These are phyloP conservation scores for Protodeltote pygarga DNA, from an alignment of 2,888 invertebrate genomes.

Conservation along the genomic window DNA sequence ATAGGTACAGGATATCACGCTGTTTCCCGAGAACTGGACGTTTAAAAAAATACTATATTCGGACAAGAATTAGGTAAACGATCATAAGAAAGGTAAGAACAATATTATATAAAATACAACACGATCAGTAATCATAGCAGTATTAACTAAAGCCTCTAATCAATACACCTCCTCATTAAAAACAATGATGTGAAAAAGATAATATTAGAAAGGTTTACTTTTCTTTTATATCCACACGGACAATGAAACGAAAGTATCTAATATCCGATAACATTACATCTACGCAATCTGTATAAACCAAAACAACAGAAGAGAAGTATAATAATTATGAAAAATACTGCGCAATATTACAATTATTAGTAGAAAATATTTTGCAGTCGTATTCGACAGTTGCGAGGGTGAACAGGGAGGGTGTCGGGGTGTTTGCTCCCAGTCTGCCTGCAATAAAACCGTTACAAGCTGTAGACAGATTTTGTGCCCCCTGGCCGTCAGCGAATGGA, in stretches of 20 bases:
- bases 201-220: too few relatives aligned
- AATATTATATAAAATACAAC: too few relatives aligned
- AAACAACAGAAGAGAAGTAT: constrained; percentile 6
- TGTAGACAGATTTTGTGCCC: constrained; percentile 57
- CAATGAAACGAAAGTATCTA: constrained; percentile 1
- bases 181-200: too few relatives aligned
- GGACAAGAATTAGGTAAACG: too few relatives aligned
- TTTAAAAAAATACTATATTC: too few relatives aligned
- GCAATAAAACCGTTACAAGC: constrained; percentile 60
- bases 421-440: constrained; percentile 54
- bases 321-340: constrained; percentile 26
- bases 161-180: too few relatives aligned
- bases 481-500: constrained; percentile 45
- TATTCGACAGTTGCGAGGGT: constrained; percentile 32
- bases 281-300: constrained; percentile 4
- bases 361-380: constrained; percentile 52
- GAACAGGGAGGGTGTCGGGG: constrained; percentile 27
- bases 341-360: constrained; percentile 35
- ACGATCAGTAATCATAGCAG: too few relatives aligned
- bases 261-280: constrained; percentile 1
- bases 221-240: neutral
- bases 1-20: too few relatives aligned
- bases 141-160: too few relatives aligned
- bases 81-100: too few relatives aligned
- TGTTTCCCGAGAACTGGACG: too few relatives aligned